phyloP scores from a whole-genome alignment of 2,888 invertebrate species.

The Hemicrepidius hirtus region DNA sequence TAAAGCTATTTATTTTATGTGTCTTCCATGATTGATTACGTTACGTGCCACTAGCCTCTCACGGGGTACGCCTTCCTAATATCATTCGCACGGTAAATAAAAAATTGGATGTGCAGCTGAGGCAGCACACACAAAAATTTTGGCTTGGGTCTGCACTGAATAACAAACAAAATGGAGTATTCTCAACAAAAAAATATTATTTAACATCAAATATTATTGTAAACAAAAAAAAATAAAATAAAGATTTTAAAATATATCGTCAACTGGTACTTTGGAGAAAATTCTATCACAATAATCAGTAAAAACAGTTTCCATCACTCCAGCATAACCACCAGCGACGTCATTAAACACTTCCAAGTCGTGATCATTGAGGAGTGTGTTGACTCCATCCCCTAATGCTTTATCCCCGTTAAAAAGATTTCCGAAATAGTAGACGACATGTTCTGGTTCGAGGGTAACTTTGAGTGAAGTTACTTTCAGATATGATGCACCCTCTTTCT shows the following conservation, averaged over 20 bases:
- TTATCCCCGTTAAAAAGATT: conserved; percentile 5
- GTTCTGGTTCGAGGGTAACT: conserved; percentile 74
- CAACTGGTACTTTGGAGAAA: conserved; percentile 21
- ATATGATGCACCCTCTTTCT: neutral
- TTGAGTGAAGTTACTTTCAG: neutral
- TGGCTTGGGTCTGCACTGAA: too few relatives aligned
- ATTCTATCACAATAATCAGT: conserved; percentile 7
- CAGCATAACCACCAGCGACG: conserved; percentile 79
- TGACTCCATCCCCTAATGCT: neutral
- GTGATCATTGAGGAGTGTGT: conserved; percentile 69
- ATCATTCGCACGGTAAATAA: too few relatives aligned
- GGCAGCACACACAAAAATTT: too few relatives aligned
- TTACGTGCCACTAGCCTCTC: too few relatives aligned
- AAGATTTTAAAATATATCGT: conserved; percentile 1
- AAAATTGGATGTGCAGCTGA: too few relatives aligned
- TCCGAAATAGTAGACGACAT: conserved; percentile 77
- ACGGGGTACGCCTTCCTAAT: too few relatives aligned
- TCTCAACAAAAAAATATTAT: too few relatives aligned
- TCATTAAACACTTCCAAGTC: conserved; percentile 66
- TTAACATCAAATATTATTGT: too few relatives aligned
- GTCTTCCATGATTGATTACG: too few relatives aligned
- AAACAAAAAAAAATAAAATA: too few relatives aligned
- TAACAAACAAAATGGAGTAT: too few relatives aligned
- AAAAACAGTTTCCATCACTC: conserved; percentile 70
- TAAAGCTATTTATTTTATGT: too few relatives aligned